These are phyloP conservation scores for Iphiclides podalirius DNA, from an alignment of 2,888 invertebrate genomes.

Conservation along the genomic window DNA sequence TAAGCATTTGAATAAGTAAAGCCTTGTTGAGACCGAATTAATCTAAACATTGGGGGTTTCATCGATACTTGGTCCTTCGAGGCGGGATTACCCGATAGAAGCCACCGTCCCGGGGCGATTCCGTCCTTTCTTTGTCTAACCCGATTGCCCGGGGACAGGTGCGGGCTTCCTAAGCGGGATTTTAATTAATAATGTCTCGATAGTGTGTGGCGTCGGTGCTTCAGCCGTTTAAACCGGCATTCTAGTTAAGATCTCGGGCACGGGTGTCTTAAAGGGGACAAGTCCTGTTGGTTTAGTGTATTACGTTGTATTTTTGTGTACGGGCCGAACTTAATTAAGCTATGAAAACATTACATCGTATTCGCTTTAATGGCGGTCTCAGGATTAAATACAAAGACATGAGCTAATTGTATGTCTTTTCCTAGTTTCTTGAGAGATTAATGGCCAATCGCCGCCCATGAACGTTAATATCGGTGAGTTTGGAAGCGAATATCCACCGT, in stretches of 20 bases:
- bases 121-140: conserved; percentile 56
- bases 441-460: too few species aligned
- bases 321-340: too few species aligned
- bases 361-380: too few species aligned
- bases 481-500: too few species aligned
- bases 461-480: too few species aligned
- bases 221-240: conserved; percentile 28
- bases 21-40: conserved; percentile 30
- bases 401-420: too few species aligned
- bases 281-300: too few species aligned
- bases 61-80: conserved; percentile 64
- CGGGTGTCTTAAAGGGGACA: too few species aligned
- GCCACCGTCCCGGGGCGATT: conserved; percentile 61
- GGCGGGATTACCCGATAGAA: conserved; percentile 63
- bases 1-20: conserved; percentile 37
- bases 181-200: conserved; percentile 77
- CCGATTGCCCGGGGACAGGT: conserved; percentile 68
- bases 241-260: conserved; percentile 2
- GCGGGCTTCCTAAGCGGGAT: conserved; percentile 59
- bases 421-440: too few species aligned
- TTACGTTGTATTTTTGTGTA: too few species aligned
- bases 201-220: conserved; percentile 49
- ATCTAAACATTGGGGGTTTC: conserved; percentile 35
- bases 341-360: too few species aligned
- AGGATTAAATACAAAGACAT: too few species aligned